phyloP scores from a whole-genome alignment of 2,113 vertebrate species.

The Symphodus melops region DNA sequence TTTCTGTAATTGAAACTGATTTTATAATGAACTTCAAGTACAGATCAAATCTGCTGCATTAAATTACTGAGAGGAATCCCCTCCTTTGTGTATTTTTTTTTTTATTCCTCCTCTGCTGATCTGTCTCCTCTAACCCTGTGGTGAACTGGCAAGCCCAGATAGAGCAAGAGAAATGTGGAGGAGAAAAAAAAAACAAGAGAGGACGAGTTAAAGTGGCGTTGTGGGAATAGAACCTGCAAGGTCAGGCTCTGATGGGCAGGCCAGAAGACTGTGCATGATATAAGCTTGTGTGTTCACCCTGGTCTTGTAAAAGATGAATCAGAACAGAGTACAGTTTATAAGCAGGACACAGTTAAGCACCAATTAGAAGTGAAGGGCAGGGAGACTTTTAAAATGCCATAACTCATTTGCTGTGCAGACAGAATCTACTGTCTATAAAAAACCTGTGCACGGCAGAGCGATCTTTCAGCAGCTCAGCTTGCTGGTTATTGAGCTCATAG shows the following conservation, averaged over 20 bases:
- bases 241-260: constrained; percentile 37
- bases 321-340: constrained; percentile 61
- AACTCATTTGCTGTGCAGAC: constrained; percentile 47
- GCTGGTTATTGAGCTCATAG: constrained; percentile 52
- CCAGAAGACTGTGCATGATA: constrained; percentile 42
- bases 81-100: constrained; percentile 2
- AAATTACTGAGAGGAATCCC: constrained; percentile 54
- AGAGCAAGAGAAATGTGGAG: constrained; percentile 4
- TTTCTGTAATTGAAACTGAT: constrained; percentile 76
- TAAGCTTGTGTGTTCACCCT: constrained; percentile 27
- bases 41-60: constrained; percentile 72
- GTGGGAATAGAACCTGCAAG: constrained; percentile 38
- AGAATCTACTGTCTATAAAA: constrained; percentile 58
- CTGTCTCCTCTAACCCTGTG: constrained; percentile 29
- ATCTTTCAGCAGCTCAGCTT: constrained; percentile 29
- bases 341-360: constrained; percentile 57
- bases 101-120: constrained; percentile 31
- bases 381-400: constrained; percentile 61
- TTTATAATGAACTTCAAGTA: constrained; percentile 80
- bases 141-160: constrained; percentile 20
- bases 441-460: constrained; percentile 30
- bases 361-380: constrained; percentile 68
- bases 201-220: constrained; percentile 6
- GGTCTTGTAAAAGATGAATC: constrained; percentile 71
- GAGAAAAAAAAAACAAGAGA: constrained; percentile 12